Conservation (phyloP, 1,140 invertebrate genomes). For the Drosophila kepulauana region DNA sequence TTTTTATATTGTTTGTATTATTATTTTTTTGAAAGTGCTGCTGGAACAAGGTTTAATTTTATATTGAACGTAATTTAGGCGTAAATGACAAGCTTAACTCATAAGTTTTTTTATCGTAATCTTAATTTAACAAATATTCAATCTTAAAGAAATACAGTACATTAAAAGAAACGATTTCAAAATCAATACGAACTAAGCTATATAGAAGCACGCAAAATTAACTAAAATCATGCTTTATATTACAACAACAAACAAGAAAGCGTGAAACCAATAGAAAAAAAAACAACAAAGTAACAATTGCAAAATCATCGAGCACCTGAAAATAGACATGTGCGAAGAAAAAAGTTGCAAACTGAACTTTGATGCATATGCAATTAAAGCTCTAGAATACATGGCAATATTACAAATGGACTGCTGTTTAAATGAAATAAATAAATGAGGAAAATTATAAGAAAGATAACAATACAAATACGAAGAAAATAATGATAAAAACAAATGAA, state of each 20-base stretch:
- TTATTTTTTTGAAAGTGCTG: slow-evolving; percentile 77
- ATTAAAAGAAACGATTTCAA: slow-evolving; percentile 56
- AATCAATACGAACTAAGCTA: slow-evolving; percentile 61
- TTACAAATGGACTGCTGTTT: slow-evolving; percentile 55
- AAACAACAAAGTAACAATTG: slow-evolving; percentile 31
- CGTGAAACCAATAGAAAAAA: slow-evolving; percentile 33
- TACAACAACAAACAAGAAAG: slow-evolving; percentile 13
- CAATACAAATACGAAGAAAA: slow-evolving; percentile 3
- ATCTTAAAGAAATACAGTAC: slow-evolving; percentile 60
- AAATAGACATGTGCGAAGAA: slow-evolving; percentile 43
- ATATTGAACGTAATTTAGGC: slow-evolving; percentile 77
- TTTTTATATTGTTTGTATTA: slow-evolving; percentile 81
- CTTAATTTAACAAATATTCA: slow-evolving; percentile 71
- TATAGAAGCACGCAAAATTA: slow-evolving; percentile 69
- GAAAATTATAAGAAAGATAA: slow-evolving; percentile 1
- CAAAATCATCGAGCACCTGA: slow-evolving; percentile 44
- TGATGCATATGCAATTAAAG: slow-evolving; percentile 60
- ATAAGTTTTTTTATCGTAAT: slow-evolving; percentile 79
- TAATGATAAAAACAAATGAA: background rate
- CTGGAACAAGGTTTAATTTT: slow-evolving; percentile 73
- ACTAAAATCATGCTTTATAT: slow-evolving; percentile 48
- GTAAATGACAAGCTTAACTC: slow-evolving; percentile 78
- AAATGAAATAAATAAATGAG: slow-evolving; percentile 15
- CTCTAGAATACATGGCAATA: slow-evolving; percentile 61
- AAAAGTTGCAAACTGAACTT: slow-evolving; percentile 65